Percentiles rank a stretch among this genome's conserved stretches.
These are phyloP conservation scores for Platyscapa corneri DNA, from an alignment of 1,140 invertebrate species.

Conservation along the genomic window DNA sequence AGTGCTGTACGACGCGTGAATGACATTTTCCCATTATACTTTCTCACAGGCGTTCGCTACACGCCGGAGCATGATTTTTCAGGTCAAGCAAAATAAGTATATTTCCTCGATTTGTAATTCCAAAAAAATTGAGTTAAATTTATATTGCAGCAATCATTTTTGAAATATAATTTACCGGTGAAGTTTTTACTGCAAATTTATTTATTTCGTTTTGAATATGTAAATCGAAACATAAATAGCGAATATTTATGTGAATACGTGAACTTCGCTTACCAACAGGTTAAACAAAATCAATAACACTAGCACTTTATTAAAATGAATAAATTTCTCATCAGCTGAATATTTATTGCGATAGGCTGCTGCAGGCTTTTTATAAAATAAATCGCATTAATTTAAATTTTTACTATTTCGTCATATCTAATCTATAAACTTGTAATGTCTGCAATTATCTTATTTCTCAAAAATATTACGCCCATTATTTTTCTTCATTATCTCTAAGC, in stretches of 20 bases:
- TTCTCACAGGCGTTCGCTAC: background rate
- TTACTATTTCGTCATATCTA: background rate
- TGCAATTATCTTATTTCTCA: background rate
- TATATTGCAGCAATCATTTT: conserved; percentile 27
- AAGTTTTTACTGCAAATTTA: conserved; percentile 28
- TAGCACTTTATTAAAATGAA: conserved; percentile 18
- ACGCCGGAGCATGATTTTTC: conserved; percentile 25
- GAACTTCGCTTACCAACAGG: conserved; percentile 5
- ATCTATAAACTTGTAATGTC: background rate
- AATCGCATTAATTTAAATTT: background rate
- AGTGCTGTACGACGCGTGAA: conserved; percentile 33
- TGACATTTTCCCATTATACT: conserved; percentile 48
- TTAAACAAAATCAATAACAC: conserved; percentile 23
- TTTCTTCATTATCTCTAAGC: background rate
- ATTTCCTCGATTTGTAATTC: conserved; percentile 32
- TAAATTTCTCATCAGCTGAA: conserved; percentile 4
- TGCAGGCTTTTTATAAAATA: background rate
- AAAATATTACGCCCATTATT: background rate
- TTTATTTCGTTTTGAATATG: conserved; percentile 36
- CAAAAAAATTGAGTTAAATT: conserved; percentile 23
- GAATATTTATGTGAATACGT: conserved; percentile 23
- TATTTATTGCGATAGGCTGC: background rate
- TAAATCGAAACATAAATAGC: conserved; percentile 17
- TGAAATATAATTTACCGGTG: background rate
- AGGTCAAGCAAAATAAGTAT: conserved; percentile 32